Conservation (phyloP, 2,113 vertebrate genomes). For the Eclectus roratus region DNA sequence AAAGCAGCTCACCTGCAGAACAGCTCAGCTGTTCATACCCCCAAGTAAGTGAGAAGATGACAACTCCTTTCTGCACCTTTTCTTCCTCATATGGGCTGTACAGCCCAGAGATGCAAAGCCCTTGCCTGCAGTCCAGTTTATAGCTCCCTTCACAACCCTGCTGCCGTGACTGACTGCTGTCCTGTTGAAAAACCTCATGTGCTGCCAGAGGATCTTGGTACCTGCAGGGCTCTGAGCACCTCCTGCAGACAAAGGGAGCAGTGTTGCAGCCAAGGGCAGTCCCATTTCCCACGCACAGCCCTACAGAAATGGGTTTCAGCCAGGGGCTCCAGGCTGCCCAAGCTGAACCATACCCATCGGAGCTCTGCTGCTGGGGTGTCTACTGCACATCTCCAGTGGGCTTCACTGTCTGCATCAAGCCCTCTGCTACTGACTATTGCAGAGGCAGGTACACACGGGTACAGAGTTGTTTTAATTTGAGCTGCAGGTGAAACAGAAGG, state of each 20-base stretch:
- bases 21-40: neutral
- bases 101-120: neutral
- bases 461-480: neutral
- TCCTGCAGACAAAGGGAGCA: neutral
- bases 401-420: neutral
- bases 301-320: neutral
- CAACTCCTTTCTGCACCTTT: neutral
- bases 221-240: neutral
- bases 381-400: neutral
- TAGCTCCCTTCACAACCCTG: neutral
- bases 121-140: neutral
- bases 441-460: fast-evolving
- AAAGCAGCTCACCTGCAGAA: neutral
- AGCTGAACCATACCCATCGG: fast-evolving
- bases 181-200: neutral
- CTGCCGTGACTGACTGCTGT: neutral
- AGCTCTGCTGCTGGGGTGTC: neutral
- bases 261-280: neutral
- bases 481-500: neutral
- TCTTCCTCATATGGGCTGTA: neutral
- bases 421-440: neutral
- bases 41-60: neutral
- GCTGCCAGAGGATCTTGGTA: neutral
- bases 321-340: neutral
- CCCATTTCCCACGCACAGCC: fast-evolving